Conservation (phyloP, 2,888 invertebrate species). For the Tetrapedia diversipes region DNA sequence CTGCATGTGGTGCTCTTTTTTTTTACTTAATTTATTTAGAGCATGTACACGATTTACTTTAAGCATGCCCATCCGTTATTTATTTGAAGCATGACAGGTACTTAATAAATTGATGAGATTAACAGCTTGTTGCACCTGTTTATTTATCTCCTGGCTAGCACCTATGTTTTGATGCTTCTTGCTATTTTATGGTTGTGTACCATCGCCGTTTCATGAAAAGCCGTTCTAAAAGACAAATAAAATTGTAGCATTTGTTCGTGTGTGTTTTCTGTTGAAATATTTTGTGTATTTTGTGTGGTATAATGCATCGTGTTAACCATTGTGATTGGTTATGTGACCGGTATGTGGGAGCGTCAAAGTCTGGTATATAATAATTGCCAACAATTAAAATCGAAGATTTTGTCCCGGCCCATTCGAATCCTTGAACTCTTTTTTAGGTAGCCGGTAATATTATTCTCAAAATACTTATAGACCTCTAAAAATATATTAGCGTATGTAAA, state of each 20-base stretch:
- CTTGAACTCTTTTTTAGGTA: constrained; percentile 6
- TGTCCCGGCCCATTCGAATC: constrained; percentile 11
- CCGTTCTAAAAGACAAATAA: constrained; percentile 8
- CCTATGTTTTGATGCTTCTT: constrained; percentile 70
- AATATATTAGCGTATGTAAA: constrained; percentile 20
- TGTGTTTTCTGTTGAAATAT: constrained; percentile 27
- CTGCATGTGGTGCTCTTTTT: constrained; percentile 66
- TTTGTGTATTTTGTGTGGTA: constrained; percentile 52
- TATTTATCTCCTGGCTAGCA: constrained; percentile 78
- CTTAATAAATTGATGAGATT: constrained; percentile 81
- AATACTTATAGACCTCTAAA: constrained; percentile 1
- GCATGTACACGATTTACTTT: constrained; percentile 78
- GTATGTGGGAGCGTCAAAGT: constrained; percentile 57
- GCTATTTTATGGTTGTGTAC: constrained; percentile 58
- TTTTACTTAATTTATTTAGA: constrained; percentile 79
- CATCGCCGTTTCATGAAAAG: constrained; percentile 45
- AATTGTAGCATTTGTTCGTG: constrained; percentile 36
- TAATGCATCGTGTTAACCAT: constrained; percentile 61
- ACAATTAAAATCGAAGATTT: constrained; percentile 13
- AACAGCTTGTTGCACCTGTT: constrained; percentile 81
- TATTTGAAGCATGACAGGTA: constrained; percentile 80
- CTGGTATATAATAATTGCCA: constrained; percentile 11
- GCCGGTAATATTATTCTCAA: constrained; percentile 20
- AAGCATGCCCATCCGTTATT: constrained; percentile 80
- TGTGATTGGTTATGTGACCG: constrained; percentile 52